phyloP scores from a whole-genome alignment of 1,140 invertebrate genomes.

The Heliconius eleuchia region DNA sequence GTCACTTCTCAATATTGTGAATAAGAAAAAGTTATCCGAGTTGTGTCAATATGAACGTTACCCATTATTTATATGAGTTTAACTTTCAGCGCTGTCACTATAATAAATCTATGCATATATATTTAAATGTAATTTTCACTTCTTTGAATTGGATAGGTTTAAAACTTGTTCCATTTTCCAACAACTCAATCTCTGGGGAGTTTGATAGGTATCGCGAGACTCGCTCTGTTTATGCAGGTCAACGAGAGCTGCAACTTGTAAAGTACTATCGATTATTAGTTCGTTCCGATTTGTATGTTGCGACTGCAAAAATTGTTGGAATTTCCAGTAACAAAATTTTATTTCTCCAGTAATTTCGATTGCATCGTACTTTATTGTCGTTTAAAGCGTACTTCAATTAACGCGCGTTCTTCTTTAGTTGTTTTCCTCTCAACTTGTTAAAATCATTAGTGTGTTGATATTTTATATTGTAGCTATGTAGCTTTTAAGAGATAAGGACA shows the following conservation, averaged over 20 bases:
- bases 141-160: slow-evolving; percentile 34
- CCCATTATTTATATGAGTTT: neutral
- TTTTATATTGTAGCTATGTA: slow-evolving; percentile 1
- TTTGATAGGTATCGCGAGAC: slow-evolving; percentile 36
- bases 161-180: slow-evolving; percentile 38
- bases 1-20: too few relatives aligned
- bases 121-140: slow-evolving; percentile 31
- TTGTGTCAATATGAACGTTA: too few relatives aligned
- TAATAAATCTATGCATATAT: neutral
- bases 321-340: slow-evolving; percentile 1
- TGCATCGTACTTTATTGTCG: neutral
- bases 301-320: slow-evolving; percentile 23
- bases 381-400: slow-evolving; percentile 4
- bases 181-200: slow-evolving; percentile 36
- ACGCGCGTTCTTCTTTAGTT: neutral
- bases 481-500: neutral
- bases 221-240: slow-evolving; percentile 38
- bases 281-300: slow-evolving; percentile 34
- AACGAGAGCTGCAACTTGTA: slow-evolving; percentile 37
- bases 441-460: neutral
- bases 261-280: slow-evolving; percentile 42
- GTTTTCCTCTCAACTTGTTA: neutral
- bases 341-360: neutral
- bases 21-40: neutral
- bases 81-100: neutral